Percentiles rank a stretch among this genome's conserved stretches.
Evolutionary conservation across 2,113 vertebrate species (phyloP).

Genomic region (Chelonoidis abingdonii): DNA sequence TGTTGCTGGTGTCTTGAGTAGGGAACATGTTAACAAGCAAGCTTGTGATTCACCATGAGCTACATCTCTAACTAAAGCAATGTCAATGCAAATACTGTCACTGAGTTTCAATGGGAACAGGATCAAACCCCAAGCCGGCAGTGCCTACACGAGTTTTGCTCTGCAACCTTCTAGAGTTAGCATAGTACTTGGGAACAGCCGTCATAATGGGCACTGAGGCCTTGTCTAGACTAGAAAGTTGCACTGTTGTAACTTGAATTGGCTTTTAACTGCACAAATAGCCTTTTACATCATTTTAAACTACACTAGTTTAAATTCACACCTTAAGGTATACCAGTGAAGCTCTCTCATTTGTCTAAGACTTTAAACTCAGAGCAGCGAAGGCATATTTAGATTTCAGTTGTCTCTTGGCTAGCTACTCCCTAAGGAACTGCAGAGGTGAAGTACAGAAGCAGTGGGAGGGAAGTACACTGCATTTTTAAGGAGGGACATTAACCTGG

Average conservation of each 20-base stretch:
- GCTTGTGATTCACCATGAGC: background rate
- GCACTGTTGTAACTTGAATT: background rate
- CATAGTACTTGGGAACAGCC: background rate
- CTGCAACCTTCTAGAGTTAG: background rate
- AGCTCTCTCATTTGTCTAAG: background rate
- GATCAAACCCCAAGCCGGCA: background rate
- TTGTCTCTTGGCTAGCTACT: background rate
- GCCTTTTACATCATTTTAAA: background rate
- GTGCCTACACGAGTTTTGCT: background rate
- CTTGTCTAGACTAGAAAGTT: background rate
- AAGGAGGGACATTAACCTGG: background rate
- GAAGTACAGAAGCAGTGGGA: background rate
- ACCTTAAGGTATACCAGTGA: background rate
- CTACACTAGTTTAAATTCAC: background rate
- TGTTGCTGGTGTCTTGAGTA: background rate
- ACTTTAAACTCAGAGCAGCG: background rate
- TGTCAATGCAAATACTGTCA: background rate
- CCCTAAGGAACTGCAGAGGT: accelerated
- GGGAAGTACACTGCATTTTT: background rate
- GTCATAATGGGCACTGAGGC: background rate
- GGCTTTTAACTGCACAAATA: background rate
- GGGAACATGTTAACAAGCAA: background rate
- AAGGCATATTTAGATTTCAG: accelerated
- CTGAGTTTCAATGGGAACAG: constrained; percentile 30
- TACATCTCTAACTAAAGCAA: constrained; percentile 13